Conservation (phyloP, 2,888 invertebrate genomes). For the Tinea trinotella region DNA sequence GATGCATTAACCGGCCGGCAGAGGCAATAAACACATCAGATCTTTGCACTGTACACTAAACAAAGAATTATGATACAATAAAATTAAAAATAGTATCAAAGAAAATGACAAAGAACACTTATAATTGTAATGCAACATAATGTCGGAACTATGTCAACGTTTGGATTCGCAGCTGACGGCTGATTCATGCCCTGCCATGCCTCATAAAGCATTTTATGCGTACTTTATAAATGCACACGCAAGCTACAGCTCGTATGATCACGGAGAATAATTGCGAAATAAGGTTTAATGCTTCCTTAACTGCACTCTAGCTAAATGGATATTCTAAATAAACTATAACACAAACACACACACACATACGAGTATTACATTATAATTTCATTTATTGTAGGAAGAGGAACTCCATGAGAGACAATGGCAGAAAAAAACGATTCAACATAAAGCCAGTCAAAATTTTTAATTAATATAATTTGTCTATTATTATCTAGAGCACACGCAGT, state of each 20-base stretch:
- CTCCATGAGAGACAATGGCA: no score
- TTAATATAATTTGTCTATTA: no score
- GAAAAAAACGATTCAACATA: no score
- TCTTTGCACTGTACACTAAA: not conserved
- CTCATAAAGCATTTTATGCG: conserved; percentile 31
- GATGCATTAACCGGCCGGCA: not conserved
- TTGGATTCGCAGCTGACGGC: conserved; percentile 13
- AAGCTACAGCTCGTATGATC: conserved; percentile 13
- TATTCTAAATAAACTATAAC: not conserved
- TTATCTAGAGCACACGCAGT: no score
- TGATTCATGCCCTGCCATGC: conserved; percentile 23
- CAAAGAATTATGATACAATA: not conserved
- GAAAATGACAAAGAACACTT: conserved; percentile 10
- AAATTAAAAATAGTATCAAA: conserved; percentile 9
- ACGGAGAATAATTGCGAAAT: conserved; percentile 5
- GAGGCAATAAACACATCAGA: not conserved
- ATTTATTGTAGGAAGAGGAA: no score
- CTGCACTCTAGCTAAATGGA: not conserved
- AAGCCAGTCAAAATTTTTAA: no score
- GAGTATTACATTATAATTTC: no score
- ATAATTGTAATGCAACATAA: not conserved
- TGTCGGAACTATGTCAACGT: not conserved
- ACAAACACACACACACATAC: not conserved
- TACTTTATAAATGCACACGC: conserved; percentile 17
- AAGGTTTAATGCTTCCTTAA: conserved; percentile 1